These are phyloP conservation scores for Ornithoptera alexandrae DNA, from an alignment of 2,888 invertebrate genomes.

Conservation along the genomic window DNA sequence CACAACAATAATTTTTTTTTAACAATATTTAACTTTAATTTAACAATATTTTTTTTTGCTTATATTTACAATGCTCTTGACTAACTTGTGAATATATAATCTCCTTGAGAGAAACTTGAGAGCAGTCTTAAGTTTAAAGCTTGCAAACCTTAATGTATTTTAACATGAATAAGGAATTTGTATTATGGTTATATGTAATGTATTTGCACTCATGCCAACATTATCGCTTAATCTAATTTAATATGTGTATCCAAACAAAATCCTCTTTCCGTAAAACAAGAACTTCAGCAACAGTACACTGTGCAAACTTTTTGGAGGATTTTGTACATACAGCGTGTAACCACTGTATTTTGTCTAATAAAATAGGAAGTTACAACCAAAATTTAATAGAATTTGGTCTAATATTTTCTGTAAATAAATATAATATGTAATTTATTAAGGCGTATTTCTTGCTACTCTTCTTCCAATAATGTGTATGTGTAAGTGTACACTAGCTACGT, in stretches of 20 bases:
- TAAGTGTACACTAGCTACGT: not conserved
- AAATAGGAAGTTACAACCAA: constrained; percentile 61
- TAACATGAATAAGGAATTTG: constrained; percentile 59
- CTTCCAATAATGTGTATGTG: too few relatives aligned
- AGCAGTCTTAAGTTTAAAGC: constrained; percentile 53
- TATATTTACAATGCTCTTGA: constrained; percentile 15
- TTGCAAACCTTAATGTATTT: constrained; percentile 56
- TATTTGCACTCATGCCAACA: constrained; percentile 64
- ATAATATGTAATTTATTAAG: constrained; percentile 71
- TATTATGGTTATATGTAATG: constrained; percentile 66
- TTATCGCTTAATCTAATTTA: constrained; percentile 61
- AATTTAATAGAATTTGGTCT: constrained; percentile 71
- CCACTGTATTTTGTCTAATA: constrained; percentile 65
- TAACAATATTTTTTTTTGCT: too few relatives aligned
- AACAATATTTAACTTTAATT: too few relatives aligned
- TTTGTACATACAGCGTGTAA: constrained; percentile 55
- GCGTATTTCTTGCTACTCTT: constrained; percentile 38
- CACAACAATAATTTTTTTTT: too few relatives aligned
- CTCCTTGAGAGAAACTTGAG: constrained; percentile 42
- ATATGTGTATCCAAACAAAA: constrained; percentile 49
- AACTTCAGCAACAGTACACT: constrained; percentile 14
- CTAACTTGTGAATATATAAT: constrained; percentile 37
- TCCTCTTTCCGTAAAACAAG: constrained; percentile 46
- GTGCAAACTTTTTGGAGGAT: constrained; percentile 44
- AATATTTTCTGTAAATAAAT: constrained; percentile 80